Conservation (phyloP, 2,113 vertebrate species). For the Brachyhypopomus occidentalis region DNA sequence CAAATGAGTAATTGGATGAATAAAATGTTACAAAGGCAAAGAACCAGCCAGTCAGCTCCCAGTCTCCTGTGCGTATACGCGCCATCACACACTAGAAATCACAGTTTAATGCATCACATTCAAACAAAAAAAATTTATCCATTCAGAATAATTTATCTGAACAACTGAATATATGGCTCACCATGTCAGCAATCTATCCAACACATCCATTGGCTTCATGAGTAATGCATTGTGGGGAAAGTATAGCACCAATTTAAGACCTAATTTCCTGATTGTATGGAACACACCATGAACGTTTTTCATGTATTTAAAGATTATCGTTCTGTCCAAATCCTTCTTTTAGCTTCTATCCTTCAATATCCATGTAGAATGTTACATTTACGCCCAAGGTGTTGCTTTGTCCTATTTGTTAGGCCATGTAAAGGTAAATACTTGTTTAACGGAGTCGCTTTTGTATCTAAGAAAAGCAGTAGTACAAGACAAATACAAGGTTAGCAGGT, state of each 20-base stretch:
- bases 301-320: neutral
- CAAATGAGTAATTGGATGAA: neutral
- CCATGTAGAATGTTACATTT: constrained; percentile 55
- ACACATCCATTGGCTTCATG: constrained; percentile 52
- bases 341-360: constrained; percentile 32
- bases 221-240: constrained; percentile 63
- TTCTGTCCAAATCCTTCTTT: constrained; percentile 37
- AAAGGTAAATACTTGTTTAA: constrained; percentile 43
- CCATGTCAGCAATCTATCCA: constrained; percentile 71
- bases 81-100: neutral
- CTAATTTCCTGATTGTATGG: constrained; percentile 35
- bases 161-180: constrained; percentile 54
- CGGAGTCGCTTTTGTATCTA: neutral
- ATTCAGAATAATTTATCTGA: constrained; percentile 5
- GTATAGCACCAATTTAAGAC: constrained; percentile 48
- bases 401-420: constrained; percentile 37
- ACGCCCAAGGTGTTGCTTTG: constrained; percentile 56
- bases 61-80: too few species aligned
- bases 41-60: too few species aligned
- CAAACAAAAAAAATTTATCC: neutral
- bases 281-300: constrained; percentile 30
- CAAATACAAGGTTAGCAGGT: neutral
- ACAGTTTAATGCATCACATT: neutral
- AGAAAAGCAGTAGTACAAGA: neutral
- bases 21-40: too few species aligned